Evolutionary conservation across 2,113 vertebrate genomes (phyloP).

Genomic region (Anguilla rostrata): DNA sequence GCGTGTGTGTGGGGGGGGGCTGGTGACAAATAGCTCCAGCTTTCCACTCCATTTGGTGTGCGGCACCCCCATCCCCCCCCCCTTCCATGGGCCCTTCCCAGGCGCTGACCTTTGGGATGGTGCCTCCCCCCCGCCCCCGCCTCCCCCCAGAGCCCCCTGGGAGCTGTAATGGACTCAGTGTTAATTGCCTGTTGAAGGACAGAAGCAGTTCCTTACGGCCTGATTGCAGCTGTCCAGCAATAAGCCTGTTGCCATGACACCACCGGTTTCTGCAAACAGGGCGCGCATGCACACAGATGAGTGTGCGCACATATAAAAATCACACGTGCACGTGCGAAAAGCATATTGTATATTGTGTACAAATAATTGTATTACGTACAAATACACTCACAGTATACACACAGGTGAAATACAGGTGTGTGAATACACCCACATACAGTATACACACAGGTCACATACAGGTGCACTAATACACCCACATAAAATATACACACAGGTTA

Average conservation of each 20-base stretch:
- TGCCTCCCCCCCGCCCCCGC: slow-evolving; percentile 66
- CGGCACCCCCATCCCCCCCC: slow-evolving; percentile 52
- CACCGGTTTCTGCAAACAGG: slow-evolving; percentile 41
- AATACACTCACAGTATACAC: slow-evolving; percentile 32
- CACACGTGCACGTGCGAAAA: background rate
- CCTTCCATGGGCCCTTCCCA: slow-evolving; percentile 67
- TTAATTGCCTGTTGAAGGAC: slow-evolving; percentile 87
- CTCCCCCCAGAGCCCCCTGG: slow-evolving; percentile 57
- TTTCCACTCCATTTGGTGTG: slow-evolving; percentile 80
- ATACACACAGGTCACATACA: too few relatives aligned
- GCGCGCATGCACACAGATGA: slow-evolving; percentile 42
- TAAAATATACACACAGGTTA: too few relatives aligned
- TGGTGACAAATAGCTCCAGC: slow-evolving; percentile 78
- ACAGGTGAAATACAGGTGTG: too few relatives aligned
- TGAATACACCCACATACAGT: too few relatives aligned
- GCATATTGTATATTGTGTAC: too few relatives aligned
- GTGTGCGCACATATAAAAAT: background rate
- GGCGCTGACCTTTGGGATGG: slow-evolving; percentile 78
- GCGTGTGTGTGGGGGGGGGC: background rate
- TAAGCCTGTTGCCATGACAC: slow-evolving; percentile 70
- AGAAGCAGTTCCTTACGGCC: slow-evolving; percentile 75
- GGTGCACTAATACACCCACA: too few relatives aligned
- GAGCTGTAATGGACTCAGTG: slow-evolving; percentile 78
- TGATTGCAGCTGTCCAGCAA: slow-evolving; percentile 78
- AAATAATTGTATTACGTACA: background rate